Evolutionary conservation across 2,797 vertebrate genomes (phyloP).

Genomic region (Labeo calbasu): DNA sequence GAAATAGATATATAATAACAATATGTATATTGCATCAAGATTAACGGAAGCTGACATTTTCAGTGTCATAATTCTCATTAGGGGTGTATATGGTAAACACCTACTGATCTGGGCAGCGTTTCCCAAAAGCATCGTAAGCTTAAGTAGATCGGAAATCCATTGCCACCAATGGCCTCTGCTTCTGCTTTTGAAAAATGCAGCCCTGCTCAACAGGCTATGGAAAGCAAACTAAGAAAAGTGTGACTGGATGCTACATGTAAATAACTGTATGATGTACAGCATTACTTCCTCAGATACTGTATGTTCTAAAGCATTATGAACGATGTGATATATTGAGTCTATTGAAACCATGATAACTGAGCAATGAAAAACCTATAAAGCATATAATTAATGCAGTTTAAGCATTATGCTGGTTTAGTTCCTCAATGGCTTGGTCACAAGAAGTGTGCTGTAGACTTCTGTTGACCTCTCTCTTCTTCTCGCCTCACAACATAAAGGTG

Average conservation of each 20-base stretch:
- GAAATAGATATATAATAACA: conserved; percentile 69
- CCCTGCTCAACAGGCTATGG: conserved; percentile 65
- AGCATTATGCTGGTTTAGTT: conserved; percentile 44
- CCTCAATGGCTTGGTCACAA: conserved; percentile 23
- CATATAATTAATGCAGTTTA: conserved; percentile 65
- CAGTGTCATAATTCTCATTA: conserved; percentile 71
- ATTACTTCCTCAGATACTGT: conserved; percentile 62
- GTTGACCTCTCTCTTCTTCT: conserved; percentile 60
- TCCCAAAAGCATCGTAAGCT: conserved; percentile 5
- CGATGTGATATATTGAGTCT: conserved; percentile 64
- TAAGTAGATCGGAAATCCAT: neutral
- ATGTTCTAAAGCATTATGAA: conserved; percentile 71
- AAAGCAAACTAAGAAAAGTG: conserved; percentile 63
- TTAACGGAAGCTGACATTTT: conserved; percentile 74
- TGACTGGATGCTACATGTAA: conserved; percentile 53
- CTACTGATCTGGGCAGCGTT: conserved; percentile 52
- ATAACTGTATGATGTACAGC: conserved; percentile 64
- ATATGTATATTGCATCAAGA: conserved; percentile 69
- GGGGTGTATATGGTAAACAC: conserved; percentile 69
- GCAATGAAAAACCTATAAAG: conserved; percentile 73
- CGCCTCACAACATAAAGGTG: conserved; percentile 62
- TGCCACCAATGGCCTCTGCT: neutral
- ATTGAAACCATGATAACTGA: conserved; percentile 74
- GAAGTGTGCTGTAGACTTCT: neutral
- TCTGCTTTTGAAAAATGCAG: neutral